Conservation (phyloP, 2,888 invertebrate species). For the Lasius platythorax region DNA sequence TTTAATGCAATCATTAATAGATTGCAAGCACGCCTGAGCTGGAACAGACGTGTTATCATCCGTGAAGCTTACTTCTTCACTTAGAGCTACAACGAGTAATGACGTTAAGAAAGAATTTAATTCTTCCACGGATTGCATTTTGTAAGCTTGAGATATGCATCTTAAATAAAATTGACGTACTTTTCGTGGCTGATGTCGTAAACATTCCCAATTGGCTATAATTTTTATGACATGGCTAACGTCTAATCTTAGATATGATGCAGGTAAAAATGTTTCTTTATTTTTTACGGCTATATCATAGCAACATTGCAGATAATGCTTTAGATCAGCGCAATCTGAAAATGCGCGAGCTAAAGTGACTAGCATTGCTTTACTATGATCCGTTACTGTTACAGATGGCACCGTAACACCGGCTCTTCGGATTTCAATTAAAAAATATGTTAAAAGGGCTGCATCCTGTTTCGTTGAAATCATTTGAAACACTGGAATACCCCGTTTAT, state of each 20-base stretch:
- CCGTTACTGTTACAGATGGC: background rate
- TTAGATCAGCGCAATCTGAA: background rate
- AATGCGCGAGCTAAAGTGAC: background rate
- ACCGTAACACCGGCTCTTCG: background rate
- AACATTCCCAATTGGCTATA: background rate
- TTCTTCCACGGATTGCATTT: background rate
- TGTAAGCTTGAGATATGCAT: background rate
- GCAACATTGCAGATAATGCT: background rate
- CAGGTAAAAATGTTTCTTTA: background rate
- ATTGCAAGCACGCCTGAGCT: background rate
- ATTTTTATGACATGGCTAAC: background rate
- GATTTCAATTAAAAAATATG: background rate
- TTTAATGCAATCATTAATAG: background rate
- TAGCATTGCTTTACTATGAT: background rate
- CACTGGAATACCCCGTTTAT: constrained; percentile 34
- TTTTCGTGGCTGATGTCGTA: background rate
- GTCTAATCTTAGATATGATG: background rate
- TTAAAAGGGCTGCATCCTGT: constrained; percentile 42
- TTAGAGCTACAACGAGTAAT: constrained; percentile 14
- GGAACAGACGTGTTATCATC: background rate
- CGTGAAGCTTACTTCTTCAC: background rate
- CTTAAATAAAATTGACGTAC: background rate
- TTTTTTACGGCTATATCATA: background rate
- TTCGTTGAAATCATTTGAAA: constrained; percentile 62
- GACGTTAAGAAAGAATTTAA: background rate